Evolutionary conservation across 2,797 vertebrate species (phyloP).

Genomic region (Molossus molossus): DNA sequence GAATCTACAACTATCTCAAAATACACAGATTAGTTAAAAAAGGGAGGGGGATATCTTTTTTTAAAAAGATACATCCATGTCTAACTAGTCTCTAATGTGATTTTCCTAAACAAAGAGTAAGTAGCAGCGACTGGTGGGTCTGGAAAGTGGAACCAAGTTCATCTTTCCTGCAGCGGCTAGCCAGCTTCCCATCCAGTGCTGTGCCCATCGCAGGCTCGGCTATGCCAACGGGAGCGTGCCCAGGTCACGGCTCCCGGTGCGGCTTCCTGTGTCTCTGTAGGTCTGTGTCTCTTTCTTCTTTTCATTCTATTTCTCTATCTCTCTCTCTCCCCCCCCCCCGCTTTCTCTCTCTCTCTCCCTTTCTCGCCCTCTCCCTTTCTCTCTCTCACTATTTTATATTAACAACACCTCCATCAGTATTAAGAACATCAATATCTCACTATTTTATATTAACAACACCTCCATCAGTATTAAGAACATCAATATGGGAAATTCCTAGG

Average conservation of each 20-base stretch:
- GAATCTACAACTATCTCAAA: neutral
- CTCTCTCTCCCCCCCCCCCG: fast-evolving
- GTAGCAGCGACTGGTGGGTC: neutral
- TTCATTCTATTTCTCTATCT: neutral
- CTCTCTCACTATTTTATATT: neutral
- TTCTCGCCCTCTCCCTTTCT: neutral
- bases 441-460: neutral
- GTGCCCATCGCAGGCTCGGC: neutral
- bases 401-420: neutral
- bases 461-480: neutral
- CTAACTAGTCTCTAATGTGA: conserved; percentile 21
- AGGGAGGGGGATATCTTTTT: neutral
- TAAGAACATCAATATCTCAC: neutral
- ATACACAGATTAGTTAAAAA: neutral
- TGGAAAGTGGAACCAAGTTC: neutral
- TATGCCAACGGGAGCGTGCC: neutral
- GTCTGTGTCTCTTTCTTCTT: neutral
- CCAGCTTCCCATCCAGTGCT: neutral
- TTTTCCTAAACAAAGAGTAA: conserved; percentile 47
- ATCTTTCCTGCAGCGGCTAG: neutral
- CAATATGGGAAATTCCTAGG: neutral
- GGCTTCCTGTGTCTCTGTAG: neutral
- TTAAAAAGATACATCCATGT: conserved; percentile 7
- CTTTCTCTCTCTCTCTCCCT: neutral
- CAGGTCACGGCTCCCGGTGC: neutral